A percentile compares a stretch with the other conserved stretches of the same genome.
Evolutionary conservation across 2,797 vertebrate genomes (phyloP).

Genomic region (Garrulus glandarius): DNA sequence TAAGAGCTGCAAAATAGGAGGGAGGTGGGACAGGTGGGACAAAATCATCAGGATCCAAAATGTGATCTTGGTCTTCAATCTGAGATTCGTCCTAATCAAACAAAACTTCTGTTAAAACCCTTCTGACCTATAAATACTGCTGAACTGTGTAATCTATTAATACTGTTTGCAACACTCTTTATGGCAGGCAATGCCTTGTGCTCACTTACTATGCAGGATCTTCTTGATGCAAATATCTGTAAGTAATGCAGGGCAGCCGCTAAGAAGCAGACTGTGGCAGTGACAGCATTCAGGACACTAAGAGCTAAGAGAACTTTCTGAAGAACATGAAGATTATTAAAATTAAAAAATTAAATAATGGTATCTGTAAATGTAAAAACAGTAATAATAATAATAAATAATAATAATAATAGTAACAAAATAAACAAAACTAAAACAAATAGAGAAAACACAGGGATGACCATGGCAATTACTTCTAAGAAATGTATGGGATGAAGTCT

Average conservation of each 20-base stretch:
- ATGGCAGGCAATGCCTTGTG: neutral
- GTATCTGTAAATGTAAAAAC: neutral
- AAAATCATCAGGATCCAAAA: slow-evolving; percentile 82
- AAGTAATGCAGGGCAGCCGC: slow-evolving; percentile 81
- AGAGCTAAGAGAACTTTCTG: slow-evolving; percentile 87
- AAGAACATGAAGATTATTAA: neutral
- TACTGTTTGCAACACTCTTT: neutral
- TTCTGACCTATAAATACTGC: neutral
- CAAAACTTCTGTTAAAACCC: neutral
- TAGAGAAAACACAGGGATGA: neutral
- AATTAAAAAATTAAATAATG: neutral
- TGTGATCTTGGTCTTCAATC: slow-evolving; percentile 66
- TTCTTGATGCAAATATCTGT: slow-evolving; percentile 78
- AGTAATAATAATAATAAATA: neutral
- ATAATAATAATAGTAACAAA: too few species aligned
- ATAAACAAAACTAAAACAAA: neutral
- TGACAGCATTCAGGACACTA: slow-evolving; percentile 84
- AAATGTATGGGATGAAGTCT: neutral
- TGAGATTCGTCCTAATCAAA: slow-evolving; percentile 78
- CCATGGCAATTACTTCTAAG: neutral
- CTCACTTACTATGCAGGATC: slow-evolving; percentile 78
- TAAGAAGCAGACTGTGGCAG: slow-evolving; percentile 82
- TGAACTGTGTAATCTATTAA: neutral
- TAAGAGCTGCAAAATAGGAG: slow-evolving; percentile 84
- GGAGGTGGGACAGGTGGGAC: slow-evolving; percentile 83